Evolutionary conservation across 2,113 vertebrate genomes (phyloP).

Genomic region (Elaphurus davidianus): DNA sequence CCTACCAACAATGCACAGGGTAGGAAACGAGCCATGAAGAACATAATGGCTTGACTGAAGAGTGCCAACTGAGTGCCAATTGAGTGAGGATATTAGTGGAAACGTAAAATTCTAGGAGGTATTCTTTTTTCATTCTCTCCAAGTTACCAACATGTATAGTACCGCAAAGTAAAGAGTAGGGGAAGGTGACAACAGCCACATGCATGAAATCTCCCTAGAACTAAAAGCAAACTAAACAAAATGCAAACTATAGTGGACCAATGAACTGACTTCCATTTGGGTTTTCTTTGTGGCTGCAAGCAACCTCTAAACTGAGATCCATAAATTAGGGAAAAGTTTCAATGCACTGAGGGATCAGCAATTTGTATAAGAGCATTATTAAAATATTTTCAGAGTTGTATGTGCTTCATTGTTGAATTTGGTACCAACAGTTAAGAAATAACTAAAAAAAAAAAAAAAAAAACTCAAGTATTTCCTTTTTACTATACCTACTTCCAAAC

Average conservation of each 20-base stretch:
- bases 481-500: conserved; percentile 43
- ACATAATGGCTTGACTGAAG: neutral
- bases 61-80: neutral
- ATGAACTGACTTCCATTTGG: conserved; percentile 33
- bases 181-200: neutral
- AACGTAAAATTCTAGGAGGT: neutral
- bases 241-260: neutral
- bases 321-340: conserved; percentile 71
- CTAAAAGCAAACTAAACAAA: conserved; percentile 58
- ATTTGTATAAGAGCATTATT: neutral
- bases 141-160: neutral
- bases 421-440: conserved; percentile 42
- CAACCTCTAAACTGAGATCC: conserved; percentile 56
- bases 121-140: neutral
- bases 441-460: conserved; percentile 58
- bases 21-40: neutral
- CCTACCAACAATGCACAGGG: neutral
- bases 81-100: neutral
- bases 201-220: neutral
- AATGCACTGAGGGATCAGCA: conserved; percentile 60
- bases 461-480: conserved; percentile 55
- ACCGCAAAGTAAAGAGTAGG: neutral
- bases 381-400: conserved; percentile 21
- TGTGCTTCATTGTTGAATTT: conserved; percentile 21
- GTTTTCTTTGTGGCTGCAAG: conserved; percentile 73